Evolutionary conservation across 2,113 vertebrate species (phyloP).

Genomic region (Grammomys surdaster): DNA sequence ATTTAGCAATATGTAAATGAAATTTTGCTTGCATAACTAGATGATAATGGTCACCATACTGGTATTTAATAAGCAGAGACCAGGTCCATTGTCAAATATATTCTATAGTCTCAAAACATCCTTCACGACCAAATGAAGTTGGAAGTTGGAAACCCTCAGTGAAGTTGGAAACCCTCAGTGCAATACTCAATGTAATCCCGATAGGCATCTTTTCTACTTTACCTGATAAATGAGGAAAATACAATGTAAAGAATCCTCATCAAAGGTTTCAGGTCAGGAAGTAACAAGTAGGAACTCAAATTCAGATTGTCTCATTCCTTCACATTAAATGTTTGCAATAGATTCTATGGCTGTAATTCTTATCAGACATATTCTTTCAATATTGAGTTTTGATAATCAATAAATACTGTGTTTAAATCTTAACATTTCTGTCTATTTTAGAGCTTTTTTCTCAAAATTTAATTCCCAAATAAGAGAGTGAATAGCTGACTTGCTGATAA

Average conservation of each 20-base stretch:
- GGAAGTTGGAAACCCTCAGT: neutral
- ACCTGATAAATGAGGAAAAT: neutral
- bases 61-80: neutral
- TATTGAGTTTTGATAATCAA: neutral
- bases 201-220: neutral
- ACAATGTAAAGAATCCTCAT: neutral
- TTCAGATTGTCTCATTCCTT: neutral
- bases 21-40: neutral
- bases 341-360: neutral
- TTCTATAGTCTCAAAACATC: neutral
- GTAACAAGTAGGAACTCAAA: neutral
- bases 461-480: conserved; percentile 35
- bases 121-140: neutral
- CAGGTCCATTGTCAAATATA: neutral
- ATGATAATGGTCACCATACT: neutral
- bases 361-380: neutral
- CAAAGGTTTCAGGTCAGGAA: neutral
- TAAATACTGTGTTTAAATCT: neutral
- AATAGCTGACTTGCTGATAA: conserved; percentile 60
- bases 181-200: neutral
- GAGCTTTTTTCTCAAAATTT: neutral
- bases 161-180: neutral
- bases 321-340: neutral
- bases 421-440: neutral
- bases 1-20: neutral